phyloP scores from a whole-genome alignment of 2,113 vertebrate genomes.

The Neopipo cinnamomea region DNA sequence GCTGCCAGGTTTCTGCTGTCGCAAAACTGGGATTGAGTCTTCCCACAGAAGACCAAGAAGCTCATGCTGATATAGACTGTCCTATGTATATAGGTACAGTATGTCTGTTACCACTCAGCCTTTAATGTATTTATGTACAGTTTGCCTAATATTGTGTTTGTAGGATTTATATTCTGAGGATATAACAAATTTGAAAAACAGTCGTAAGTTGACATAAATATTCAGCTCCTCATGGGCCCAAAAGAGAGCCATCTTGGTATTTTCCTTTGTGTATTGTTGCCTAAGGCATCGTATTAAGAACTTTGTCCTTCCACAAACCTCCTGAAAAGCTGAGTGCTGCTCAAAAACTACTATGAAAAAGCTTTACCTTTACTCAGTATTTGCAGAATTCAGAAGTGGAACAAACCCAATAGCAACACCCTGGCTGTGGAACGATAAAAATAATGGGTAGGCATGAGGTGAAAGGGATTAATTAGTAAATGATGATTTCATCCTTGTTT shows the following conservation, averaged over 20 bases:
- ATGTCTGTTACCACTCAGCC: neutral
- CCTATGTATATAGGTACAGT: rapidly evolving
- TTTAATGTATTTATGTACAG: neutral
- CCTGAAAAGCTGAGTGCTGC: neutral
- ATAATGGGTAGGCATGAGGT: neutral
- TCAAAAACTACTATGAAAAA: neutral
- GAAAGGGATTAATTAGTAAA: neutral
- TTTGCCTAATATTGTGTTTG: neutral
- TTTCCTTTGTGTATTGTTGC: neutral
- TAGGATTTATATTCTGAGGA: neutral
- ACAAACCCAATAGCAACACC: neutral
- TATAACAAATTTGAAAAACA: neutral
- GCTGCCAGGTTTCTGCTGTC: neutral
- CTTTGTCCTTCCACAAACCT: neutral
- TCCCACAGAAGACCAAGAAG: neutral
- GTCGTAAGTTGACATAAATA: neutral
- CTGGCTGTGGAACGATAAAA: neutral
- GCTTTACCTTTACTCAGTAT: neutral
- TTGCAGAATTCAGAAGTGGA: neutral
- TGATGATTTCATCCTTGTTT: neutral
- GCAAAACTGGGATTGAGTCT: neutral
- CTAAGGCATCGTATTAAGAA: neutral
- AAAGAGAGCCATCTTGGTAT: neutral
- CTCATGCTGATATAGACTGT: neutral
- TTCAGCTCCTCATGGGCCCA: neutral